Evolutionary conservation across 2,797 vertebrate species (phyloP).

Genomic region (Pangasius larnaudii): DNA sequence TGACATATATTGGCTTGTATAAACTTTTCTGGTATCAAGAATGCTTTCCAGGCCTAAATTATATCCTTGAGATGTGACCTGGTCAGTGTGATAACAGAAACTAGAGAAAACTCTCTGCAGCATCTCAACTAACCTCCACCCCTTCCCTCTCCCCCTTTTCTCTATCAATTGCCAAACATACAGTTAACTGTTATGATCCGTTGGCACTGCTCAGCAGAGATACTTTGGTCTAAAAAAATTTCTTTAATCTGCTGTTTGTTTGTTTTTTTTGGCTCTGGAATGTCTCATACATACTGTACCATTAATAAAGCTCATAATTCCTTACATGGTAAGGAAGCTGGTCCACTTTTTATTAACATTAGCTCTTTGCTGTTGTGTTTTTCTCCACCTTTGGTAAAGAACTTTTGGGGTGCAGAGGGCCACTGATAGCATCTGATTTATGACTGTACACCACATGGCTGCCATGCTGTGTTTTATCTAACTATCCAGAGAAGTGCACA

Average conservation of each 20-base stretch:
- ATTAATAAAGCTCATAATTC: background rate
- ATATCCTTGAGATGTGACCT: slow-evolving; percentile 5
- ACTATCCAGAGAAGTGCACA: slow-evolving; percentile 67
- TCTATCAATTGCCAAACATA: slow-evolving; percentile 35
- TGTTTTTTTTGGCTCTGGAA: background rate
- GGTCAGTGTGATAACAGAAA: slow-evolving; percentile 10
- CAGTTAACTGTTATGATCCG: slow-evolving; percentile 49
- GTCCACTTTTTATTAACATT: slow-evolving; percentile 7
- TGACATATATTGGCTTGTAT: background rate
- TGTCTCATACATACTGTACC: background rate
- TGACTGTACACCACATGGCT: slow-evolving; percentile 45
- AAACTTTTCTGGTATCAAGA: background rate
- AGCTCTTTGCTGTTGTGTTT: background rate
- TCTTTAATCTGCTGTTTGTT: background rate
- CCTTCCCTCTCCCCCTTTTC: slow-evolving; percentile 7
- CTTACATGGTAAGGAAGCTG: background rate
- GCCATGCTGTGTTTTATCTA: slow-evolving; percentile 63
- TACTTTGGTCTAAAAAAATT: slow-evolving; percentile 5
- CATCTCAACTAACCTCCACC: slow-evolving; percentile 18
- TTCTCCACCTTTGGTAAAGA: background rate
- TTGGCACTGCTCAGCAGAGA: slow-evolving; percentile 38
- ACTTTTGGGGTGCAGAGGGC: slow-evolving; percentile 11
- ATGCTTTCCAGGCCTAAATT: background rate
- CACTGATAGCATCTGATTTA: slow-evolving; percentile 61
- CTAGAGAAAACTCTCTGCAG: background rate